A percentile compares a stretch with the other conserved stretches of the same genome.
Evolutionary conservation across 2,113 vertebrate species (phyloP).

Genomic region (Phrynocephalus versicolor): DNA sequence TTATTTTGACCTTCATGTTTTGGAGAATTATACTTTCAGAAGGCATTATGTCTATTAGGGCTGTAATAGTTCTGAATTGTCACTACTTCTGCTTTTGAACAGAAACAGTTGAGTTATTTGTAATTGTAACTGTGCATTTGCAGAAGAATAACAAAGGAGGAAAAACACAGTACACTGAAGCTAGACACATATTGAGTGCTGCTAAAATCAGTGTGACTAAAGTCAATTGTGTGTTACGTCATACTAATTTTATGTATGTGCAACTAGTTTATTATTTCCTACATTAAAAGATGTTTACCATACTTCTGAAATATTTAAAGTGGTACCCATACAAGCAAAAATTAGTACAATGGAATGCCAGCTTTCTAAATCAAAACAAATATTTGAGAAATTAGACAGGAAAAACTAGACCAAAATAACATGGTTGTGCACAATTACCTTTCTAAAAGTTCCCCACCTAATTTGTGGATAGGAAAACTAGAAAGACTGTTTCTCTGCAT

Average conservation of each 20-base stretch:
- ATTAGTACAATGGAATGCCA: background rate
- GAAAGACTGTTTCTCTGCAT: too few relatives aligned
- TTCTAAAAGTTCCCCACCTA: too few relatives aligned
- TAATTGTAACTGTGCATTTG: background rate
- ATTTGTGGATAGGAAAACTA: too few relatives aligned
- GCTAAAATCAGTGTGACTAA: background rate
- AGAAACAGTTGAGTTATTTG: background rate
- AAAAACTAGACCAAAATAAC: background rate
- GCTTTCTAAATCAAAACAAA: background rate
- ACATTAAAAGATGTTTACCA: background rate
- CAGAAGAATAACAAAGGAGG: background rate
- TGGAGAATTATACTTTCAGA: background rate
- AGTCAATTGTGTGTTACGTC: background rate
- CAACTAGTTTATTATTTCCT: background rate
- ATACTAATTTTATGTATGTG: background rate
- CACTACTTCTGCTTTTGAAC: background rate
- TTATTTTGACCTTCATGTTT: background rate
- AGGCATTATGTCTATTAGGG: background rate
- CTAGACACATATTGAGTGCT: background rate
- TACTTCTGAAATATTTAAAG: background rate
- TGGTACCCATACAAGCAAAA: background rate
- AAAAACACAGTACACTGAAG: background rate
- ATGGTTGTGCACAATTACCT: too few relatives aligned
- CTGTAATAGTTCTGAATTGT: background rate
- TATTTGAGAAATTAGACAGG: background rate